Evolutionary conservation across 2,797 vertebrate genomes (phyloP), one percentile per base, ranked within the genome.

Genomic region (Sebastiscus tertius): DNA sequence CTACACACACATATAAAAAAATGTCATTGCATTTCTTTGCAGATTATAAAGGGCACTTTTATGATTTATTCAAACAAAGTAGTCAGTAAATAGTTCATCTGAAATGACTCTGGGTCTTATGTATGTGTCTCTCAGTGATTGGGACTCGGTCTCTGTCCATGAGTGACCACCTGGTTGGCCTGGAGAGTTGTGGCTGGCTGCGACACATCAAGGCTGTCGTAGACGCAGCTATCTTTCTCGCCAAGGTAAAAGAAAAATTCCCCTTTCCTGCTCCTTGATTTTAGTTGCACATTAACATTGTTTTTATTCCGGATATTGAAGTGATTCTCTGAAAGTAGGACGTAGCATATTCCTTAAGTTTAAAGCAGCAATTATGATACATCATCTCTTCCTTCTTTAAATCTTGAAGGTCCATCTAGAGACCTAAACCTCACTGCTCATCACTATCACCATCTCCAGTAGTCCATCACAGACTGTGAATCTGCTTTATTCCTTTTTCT

Each of bases 151-250:
- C 96, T 65, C 96, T 99, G 56, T 95, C 97, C 27, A 96, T 98
- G 92, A 97, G 94, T 4, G 98, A 99, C 90, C 99, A 97, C 78
- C 95, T 98, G 74, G 95, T 96, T 33, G 99, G 98, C 60, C 86
- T 99, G 90, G 98, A 99, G 93, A 97, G 84, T 65, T 96, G 97
- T 6, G 98, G 98, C 71, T 99, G 99, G 99, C 92, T 99, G 69
- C 96, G 99, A 42, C 99, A 99, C 66, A 96, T 99, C 88, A 99
- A 99, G 91, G 96, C 99, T 33, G 85, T 99, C 5, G 81, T 98
- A 88, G 99, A 99, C 39, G 99, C 99, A 68, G 98, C 98, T 11
- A 94, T 98, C 85, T 97, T 98, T 86, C 95, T 99, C 34, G 90
- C 96, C 64, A 99, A 97, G 96, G 98, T 99, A 94, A 92, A 36